Evolutionary conservation across 2,888 invertebrate species (phyloP), one percentile per base, ranked within the genome.

Genomic region (Tetragnatha montana): DNA sequence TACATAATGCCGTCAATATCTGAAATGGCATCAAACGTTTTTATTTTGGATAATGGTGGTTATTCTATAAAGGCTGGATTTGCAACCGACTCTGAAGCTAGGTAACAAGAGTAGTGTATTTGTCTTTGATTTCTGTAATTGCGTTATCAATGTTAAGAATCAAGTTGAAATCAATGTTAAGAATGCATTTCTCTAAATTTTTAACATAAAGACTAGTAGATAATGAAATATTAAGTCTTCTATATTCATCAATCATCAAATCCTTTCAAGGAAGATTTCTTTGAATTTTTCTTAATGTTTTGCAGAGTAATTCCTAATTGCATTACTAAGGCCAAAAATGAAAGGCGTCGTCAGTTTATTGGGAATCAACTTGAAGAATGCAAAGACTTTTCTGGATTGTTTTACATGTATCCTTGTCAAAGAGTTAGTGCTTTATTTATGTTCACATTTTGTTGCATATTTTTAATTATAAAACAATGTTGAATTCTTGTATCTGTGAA

Each of bases 271-370:
- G 17, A 17, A 60, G 12, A 60, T 8, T 60, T 60, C 14, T 21
- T 19, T 73, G 8, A 1, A 10, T 10, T 71, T 71, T 10, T 19
- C 50, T 71, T 49, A 19, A 8, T 76, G 1, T 47, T 76, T 74
- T 87, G 84, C 92, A 96, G 95, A 92, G 93, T 97, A 19, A 95
- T 98, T 81, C 98, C 99, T 0, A 99, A 99, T 94, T 98, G 97
- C 93, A 97, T 99, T 50, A 98, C 98, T 95, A 99, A 99, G 95
- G 98, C 98, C 0, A 99, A 99, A 94, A 98, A 97, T 82, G 99
- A 99, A 94, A 94, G 98, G 84, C 96, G 98, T 12, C 95, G 99
- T 74, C 96, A 98, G 0, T 99, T 99, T 93, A 95, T 99, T 87
- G 99, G 97, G 0, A 96, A 96, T 92, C 99, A 99, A 94, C 96